Conservation (phyloP, 2,888 invertebrate genomes). For the Nycteola revayana region DNA sequence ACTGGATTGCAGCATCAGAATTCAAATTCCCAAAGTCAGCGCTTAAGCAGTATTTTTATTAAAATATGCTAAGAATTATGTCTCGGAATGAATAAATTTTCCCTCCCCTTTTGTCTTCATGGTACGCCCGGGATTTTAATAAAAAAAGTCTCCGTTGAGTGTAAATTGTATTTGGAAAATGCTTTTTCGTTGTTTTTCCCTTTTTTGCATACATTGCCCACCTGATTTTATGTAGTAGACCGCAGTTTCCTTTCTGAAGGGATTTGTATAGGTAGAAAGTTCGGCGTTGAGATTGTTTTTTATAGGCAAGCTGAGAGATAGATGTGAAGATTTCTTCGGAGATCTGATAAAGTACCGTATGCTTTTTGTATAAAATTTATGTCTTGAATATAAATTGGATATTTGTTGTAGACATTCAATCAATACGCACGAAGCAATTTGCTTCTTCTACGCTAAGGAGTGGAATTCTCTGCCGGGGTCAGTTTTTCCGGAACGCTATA, state of each 20-base stretch:
- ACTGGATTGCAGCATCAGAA: slow-evolving; percentile 39
- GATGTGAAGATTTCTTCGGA: no score
- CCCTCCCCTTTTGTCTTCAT: slow-evolving; percentile 54
- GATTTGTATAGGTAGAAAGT: slow-evolving; percentile 10
- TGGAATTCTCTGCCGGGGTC: no score
- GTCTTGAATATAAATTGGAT: no score
- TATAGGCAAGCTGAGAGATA: no score
- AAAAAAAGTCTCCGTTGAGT: slow-evolving; percentile 46
- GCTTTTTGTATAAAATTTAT: no score
- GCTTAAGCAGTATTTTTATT: slow-evolving; percentile 53
- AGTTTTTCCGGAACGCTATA: no score
- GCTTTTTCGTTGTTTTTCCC: slow-evolving; percentile 34
- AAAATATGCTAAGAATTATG: slow-evolving; percentile 67
- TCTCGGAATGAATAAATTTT: slow-evolving; percentile 66
- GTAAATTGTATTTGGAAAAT: slow-evolving; percentile 50
- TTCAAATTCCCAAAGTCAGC: slow-evolving; percentile 33
- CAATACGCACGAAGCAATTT: no score
- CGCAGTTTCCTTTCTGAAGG: slow-evolving; percentile 8
- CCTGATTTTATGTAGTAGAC: slow-evolving; percentile 27
- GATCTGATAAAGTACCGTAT: no score
- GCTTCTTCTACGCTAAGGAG: no score
- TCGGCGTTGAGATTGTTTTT: no score
- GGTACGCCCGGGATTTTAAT: slow-evolving; percentile 51
- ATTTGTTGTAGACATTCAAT: no score
- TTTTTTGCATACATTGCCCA: slow-evolving; percentile 28